Percentiles rank a stretch among this genome's conserved stretches.
Evolutionary conservation across 2,888 invertebrate genomes (phyloP).

Genomic region (Agonopterix subpropinquella): DNA sequence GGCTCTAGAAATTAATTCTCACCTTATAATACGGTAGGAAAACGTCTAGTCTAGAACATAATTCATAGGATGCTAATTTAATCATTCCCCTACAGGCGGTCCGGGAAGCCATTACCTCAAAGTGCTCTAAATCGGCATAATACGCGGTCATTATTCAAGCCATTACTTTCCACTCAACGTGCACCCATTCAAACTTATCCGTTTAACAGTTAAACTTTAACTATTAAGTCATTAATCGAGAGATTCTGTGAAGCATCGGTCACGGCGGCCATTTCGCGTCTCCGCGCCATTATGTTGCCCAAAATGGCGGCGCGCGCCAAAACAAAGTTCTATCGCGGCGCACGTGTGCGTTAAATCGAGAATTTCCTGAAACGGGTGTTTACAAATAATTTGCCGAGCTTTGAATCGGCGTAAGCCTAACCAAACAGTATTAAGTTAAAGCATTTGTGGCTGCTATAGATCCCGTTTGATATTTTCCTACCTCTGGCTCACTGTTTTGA

Average conservation of each 20-base stretch:
- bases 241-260: slow-evolving; percentile 38
- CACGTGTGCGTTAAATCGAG: slow-evolving; percentile 40
- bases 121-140: slow-evolving; percentile 32
- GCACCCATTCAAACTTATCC: slow-evolving; percentile 40
- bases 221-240: slow-evolving; percentile 62
- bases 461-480: slow-evolving; percentile 23
- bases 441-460: slow-evolving; percentile 18
- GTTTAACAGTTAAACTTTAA: slow-evolving; percentile 55
- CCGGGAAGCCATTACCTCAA: slow-evolving; percentile 8
- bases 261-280: slow-evolving; percentile 34
- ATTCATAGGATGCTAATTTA: slow-evolving; percentile 4
- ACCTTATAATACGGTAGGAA: not conserved
- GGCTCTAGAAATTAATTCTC: too few species aligned
- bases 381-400: slow-evolving; percentile 41
- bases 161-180: slow-evolving; percentile 43
- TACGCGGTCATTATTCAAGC: slow-evolving; percentile 43
- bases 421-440: slow-evolving; percentile 33
- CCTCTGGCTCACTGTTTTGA: not conserved
- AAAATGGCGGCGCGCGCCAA: slow-evolving; percentile 37
- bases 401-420: slow-evolving; percentile 29
- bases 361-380: slow-evolving; percentile 41
- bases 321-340: slow-evolving; percentile 20
- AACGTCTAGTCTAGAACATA: not conserved
- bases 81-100: not conserved
- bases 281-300: slow-evolving; percentile 26